Percentiles rank a stretch among this genome's conserved stretches.
phyloP scores from a whole-genome alignment of 2,797 vertebrate genomes.

The Ctenopoma multispine region DNA sequence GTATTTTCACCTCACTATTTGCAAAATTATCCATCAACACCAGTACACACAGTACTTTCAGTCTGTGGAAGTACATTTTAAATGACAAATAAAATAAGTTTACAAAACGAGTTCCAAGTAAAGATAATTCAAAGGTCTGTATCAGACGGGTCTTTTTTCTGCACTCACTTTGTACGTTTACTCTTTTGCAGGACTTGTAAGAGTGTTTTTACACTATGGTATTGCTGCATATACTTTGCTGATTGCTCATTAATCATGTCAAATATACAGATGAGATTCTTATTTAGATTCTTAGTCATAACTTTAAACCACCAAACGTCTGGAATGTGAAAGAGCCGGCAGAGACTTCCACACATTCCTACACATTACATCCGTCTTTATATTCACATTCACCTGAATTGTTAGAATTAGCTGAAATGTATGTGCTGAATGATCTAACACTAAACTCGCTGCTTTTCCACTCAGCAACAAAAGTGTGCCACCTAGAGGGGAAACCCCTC shows the following conservation, averaged over 20 bases:
- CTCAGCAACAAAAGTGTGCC: conserved; percentile 20
- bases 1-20: conserved; percentile 22
- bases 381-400: conserved; percentile 1
- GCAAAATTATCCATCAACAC: conserved; percentile 3
- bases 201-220: not conserved
- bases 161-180: not conserved
- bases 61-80: no score
- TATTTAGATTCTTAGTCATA: conserved; percentile 6
- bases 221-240: not conserved
- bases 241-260: conserved; percentile 11
- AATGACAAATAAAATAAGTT: no score
- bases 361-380: not conserved
- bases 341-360: conserved; percentile 1
- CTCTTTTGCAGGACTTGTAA: not conserved
- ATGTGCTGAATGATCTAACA: not conserved
- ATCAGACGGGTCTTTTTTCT: not conserved
- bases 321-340: conserved; percentile 63
- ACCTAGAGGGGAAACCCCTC: conserved; percentile 44
- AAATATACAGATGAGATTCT: conserved; percentile 15
- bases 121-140: no score
- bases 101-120: no score
- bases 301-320: conserved; percentile 57
- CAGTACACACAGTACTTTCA: not conserved
- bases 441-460: no score
- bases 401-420: no score